Conservation (phyloP, 30 jellyfish, hydroid and myxozoan genomes). For the Nemopilema nomurai region DNA sequence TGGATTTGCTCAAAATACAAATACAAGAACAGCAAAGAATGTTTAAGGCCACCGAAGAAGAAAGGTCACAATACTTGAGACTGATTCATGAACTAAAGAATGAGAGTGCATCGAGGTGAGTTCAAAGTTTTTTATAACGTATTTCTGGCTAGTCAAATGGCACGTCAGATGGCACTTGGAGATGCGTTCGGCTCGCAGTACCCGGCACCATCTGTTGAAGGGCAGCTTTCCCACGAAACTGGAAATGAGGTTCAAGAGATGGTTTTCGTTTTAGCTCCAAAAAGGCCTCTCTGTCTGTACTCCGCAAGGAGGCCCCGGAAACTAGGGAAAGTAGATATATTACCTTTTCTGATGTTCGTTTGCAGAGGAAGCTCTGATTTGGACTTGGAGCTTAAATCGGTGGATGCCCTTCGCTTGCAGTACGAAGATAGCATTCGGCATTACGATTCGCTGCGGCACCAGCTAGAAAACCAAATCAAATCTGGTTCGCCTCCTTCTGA, state of each 20-base stretch:
- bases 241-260: no score
- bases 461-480: slow-evolving; percentile 50
- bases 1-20: slow-evolving; percentile 18
- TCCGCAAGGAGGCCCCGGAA: no score
- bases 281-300: no score
- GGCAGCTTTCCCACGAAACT: no score
- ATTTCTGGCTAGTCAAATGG: no score
- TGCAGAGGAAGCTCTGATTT: slow-evolving; percentile 10
- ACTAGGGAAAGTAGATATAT: no score
- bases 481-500: not conserved
- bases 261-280: no score
- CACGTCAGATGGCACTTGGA: no score
- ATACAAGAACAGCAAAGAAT: slow-evolving; percentile 56
- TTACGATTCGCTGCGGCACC: slow-evolving; percentile 68
- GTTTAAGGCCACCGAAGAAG: slow-evolving; percentile 60
- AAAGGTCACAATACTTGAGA: slow-evolving; percentile 45
- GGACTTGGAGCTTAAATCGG: slow-evolving; percentile 32
- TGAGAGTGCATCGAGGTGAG: slow-evolving; percentile 18
- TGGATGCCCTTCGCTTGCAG: slow-evolving; percentile 58
- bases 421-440: slow-evolving; percentile 74
- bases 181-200: no score
- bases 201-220: no score
- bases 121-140: no score
- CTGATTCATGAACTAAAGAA: slow-evolving; percentile 38
- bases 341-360: no score